Conservation (phyloP, 2,797 vertebrate species). For the Bradypus variegatus region DNA sequence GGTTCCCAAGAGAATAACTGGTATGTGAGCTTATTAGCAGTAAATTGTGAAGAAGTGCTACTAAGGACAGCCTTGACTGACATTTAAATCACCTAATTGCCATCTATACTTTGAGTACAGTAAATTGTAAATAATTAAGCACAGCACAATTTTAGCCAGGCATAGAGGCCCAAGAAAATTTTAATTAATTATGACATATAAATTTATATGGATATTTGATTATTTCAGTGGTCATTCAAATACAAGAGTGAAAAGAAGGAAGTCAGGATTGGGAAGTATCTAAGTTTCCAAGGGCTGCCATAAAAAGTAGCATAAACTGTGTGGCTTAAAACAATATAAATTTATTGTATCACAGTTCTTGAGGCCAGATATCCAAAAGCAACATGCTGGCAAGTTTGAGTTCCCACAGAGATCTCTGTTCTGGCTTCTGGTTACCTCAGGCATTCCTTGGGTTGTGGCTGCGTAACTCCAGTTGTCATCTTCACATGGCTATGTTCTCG, state of each 20-base stretch:
- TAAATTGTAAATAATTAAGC: conserved; percentile 37
- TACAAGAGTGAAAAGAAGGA: background rate
- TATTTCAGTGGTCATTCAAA: background rate
- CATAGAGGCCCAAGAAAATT: background rate
- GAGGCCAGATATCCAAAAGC: no score
- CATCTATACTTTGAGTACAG: background rate
- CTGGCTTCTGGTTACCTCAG: background rate
- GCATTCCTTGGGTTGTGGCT: no score
- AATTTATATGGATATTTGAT: background rate
- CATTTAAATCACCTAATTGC: conserved; percentile 13
- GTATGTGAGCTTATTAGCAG: background rate
- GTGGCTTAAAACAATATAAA: no score
- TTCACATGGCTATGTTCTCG: no score
- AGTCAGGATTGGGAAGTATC: background rate
- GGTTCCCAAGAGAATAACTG: conserved; percentile 17
- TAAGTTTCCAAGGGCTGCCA: no score
- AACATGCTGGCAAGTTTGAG: no score
- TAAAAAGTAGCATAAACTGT: no score
- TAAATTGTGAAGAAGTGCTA: conserved; percentile 13
- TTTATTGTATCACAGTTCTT: no score
- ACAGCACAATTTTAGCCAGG: conserved; percentile 17
- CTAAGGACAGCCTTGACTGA: background rate
- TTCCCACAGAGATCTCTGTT: no score
- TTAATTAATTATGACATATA: background rate
- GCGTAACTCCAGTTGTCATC: background rate